These are phyloP conservation scores for Eurystomus glaucurus DNA, from an alignment of 2,797 vertebrate genomes.

Conservation along the genomic window DNA sequence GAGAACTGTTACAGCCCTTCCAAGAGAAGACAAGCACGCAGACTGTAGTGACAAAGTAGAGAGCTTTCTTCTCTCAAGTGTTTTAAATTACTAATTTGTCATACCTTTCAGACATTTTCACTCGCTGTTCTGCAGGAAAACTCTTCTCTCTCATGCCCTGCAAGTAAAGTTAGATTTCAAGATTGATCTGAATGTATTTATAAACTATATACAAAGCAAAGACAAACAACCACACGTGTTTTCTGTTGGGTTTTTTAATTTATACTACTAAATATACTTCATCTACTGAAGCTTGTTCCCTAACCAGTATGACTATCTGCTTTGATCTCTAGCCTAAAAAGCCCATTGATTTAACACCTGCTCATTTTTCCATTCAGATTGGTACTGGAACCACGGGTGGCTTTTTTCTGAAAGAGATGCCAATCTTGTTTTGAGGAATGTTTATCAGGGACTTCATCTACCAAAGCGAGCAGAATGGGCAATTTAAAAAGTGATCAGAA, in stretches of 20 bases:
- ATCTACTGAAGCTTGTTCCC: background rate
- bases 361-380: background rate
- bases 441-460: background rate
- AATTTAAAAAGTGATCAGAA: background rate
- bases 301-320: background rate
- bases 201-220: background rate
- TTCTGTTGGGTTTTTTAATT: background rate
- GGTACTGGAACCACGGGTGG: rapidly evolving
- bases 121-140: slow-evolving; percentile 56
- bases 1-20: background rate
- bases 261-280: background rate
- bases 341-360: background rate
- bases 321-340: background rate
- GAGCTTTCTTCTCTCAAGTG: background rate
- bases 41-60: background rate
- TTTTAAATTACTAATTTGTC: slow-evolving; percentile 5
- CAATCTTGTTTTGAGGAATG: background rate
- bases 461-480: background rate
- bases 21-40: background rate
- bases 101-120: slow-evolving; percentile 81
- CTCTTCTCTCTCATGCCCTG: slow-evolving; percentile 76
- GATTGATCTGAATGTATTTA: background rate
- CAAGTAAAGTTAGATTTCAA: slow-evolving; percentile 43
- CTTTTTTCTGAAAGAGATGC: background rate
- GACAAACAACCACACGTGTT: background rate